Conservation (phyloP, 2,888 invertebrate genomes). For the Auanema sp. region DNA sequence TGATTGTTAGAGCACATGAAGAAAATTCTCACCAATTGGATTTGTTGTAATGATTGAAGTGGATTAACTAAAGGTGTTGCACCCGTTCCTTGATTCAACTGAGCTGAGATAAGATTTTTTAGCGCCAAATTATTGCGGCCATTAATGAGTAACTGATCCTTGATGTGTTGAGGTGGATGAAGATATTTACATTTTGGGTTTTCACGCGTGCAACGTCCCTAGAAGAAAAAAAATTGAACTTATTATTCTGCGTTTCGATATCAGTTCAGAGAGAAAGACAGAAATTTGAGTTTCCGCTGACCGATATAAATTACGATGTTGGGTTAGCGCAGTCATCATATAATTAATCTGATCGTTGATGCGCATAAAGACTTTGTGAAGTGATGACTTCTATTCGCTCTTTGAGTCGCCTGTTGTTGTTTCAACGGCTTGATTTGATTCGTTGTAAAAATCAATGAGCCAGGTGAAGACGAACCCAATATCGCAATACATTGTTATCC, state of each 20-base stretch:
- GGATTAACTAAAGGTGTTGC: constrained; percentile 19
- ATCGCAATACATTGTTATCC: background rate
- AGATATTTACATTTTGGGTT: constrained; percentile 99
- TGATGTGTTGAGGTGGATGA: constrained; percentile 99
- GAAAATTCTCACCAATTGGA: constrained; percentile 11
- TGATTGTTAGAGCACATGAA: background rate
- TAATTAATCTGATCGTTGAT: constrained; percentile 2
- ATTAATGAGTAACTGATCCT: constrained; percentile 99
- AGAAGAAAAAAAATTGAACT: constrained; percentile 64
- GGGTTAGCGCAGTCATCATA: background rate
- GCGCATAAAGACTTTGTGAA: too few relatives aligned
- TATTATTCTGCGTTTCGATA: background rate
- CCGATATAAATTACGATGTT: background rate
- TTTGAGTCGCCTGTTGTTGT: background rate
- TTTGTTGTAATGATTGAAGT: constrained; percentile 16
- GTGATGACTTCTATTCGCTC: too few relatives aligned
- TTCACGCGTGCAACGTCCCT: constrained; percentile 99
- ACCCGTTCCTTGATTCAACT: constrained; percentile 27
- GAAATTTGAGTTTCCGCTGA: constrained; percentile 1
- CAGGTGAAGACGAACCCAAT: constrained; percentile 1
- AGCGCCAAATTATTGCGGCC: constrained; percentile 98
- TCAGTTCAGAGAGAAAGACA: background rate
- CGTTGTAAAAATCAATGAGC: background rate
- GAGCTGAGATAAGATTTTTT: constrained; percentile 70
- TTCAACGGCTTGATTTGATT: background rate